A percentile compares a stretch with the other conserved stretches of the same genome.
Conservation (phyloP, 2,113 vertebrate genomes). For the Rana temporaria region DNA sequence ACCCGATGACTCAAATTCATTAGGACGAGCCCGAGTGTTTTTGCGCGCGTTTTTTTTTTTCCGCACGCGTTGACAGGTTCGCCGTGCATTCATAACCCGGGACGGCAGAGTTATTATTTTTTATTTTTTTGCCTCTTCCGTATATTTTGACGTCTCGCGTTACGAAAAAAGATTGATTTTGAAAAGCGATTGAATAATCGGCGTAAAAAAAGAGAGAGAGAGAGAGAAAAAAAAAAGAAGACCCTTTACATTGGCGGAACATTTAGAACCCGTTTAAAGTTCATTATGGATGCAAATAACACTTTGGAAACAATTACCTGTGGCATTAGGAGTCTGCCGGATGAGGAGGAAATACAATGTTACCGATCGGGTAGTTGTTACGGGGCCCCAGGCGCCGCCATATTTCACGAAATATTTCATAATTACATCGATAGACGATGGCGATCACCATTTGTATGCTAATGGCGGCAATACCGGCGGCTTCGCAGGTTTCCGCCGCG, state of each 20-base stretch:
- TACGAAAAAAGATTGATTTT: conserved; percentile 51
- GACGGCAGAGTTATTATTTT: conserved; percentile 56
- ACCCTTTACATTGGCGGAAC: background rate
- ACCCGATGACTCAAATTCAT: conserved; percentile 62
- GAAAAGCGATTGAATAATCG: background rate
- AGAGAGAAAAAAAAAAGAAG: background rate
- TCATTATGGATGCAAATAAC: conserved; percentile 40
- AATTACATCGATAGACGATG: conserved; percentile 65
- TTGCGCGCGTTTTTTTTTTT: conserved; percentile 50
- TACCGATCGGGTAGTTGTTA: conserved; percentile 47
- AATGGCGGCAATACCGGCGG: conserved; percentile 63
- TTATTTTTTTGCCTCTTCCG: conserved; percentile 45
- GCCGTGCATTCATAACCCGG: conserved; percentile 60
- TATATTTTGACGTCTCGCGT: conserved; percentile 58
- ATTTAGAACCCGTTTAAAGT: conserved; percentile 10
- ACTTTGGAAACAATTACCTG: conserved; percentile 42
- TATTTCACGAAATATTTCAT: conserved; percentile 67
- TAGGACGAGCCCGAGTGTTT: conserved; percentile 56
- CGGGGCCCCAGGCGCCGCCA: conserved; percentile 59
- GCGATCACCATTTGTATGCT: conserved; percentile 70
- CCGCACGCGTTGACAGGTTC: conserved; percentile 56
- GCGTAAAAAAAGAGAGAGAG: too few species aligned
- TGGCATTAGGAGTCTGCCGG: conserved; percentile 42
- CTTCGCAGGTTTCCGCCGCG: conserved; percentile 58
- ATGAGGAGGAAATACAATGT: conserved; percentile 10